phyloP scores from a whole-genome alignment of 2,113 vertebrate species.

The Rhabdomys dilectus region DNA sequence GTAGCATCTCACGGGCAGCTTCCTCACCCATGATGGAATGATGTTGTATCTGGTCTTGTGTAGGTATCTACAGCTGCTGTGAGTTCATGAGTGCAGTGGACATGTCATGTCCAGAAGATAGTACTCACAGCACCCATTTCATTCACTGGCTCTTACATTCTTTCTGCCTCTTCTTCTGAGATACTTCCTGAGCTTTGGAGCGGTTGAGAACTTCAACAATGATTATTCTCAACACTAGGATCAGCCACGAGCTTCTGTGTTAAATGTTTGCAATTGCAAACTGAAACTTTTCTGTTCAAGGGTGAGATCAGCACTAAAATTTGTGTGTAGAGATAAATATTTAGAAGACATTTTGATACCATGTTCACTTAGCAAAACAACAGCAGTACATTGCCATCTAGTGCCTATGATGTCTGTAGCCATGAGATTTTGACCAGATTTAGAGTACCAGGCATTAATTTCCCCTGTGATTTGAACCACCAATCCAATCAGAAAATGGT shows the following conservation, averaged over 20 bases:
- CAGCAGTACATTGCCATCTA: neutral
- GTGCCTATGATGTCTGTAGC: neutral
- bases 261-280: neutral
- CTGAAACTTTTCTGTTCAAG: neutral
- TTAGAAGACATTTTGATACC: neutral
- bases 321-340: neutral
- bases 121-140: neutral
- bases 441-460: neutral
- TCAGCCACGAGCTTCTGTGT: neutral
- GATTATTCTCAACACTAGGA: neutral
- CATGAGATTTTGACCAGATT: neutral
- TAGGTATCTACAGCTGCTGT: neutral
- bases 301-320: rapidly evolving
- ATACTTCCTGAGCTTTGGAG: neutral
- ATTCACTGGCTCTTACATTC: rapidly evolving
- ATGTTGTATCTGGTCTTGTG: neutral
- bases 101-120: neutral
- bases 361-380: neutral
- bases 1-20: too few species aligned
- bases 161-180: neutral
- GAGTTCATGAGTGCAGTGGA: neutral
- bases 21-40: neutral
- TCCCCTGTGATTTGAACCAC: too few species aligned
- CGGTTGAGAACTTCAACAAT: neutral
- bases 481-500: too few species aligned